phyloP scores from a whole-genome alignment of 2,113 vertebrate species.

The Phaethon lepturus region DNA sequence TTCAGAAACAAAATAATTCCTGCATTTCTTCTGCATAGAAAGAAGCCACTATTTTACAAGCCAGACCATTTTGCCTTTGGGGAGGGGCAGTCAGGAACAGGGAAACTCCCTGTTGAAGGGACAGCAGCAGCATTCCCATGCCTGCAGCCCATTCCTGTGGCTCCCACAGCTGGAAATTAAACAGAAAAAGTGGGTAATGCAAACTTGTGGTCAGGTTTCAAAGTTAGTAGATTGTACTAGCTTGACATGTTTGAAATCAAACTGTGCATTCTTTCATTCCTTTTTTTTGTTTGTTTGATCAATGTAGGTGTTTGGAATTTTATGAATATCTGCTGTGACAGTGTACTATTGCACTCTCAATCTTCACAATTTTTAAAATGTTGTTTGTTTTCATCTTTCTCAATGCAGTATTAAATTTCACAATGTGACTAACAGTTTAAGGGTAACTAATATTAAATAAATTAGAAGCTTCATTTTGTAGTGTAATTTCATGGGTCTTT shows the following conservation, averaged over 20 bases:
- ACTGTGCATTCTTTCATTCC: slow-evolving; percentile 35
- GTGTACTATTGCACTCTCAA: background rate
- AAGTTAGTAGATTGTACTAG: slow-evolving; percentile 1
- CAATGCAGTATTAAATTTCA: background rate
- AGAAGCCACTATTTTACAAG: slow-evolving; percentile 45
- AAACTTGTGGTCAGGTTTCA: slow-evolving; percentile 59
- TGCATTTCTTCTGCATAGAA: slow-evolving; percentile 30
- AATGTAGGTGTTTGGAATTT: slow-evolving; percentile 30
- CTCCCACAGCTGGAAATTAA: slow-evolving; percentile 67
- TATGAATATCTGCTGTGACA: background rate
- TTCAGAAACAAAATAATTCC: slow-evolving; percentile 13
- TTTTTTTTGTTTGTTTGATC: slow-evolving; percentile 63
- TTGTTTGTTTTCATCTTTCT: background rate
- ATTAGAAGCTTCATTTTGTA: background rate
- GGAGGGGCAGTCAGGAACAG: slow-evolving; percentile 44
- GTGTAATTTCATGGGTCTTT: background rate
- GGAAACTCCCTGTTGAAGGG: slow-evolving; percentile 48
- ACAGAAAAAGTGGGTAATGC: slow-evolving; percentile 58
- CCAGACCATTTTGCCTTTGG: slow-evolving; percentile 52
- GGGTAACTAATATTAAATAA: background rate
- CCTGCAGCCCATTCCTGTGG: slow-evolving; percentile 75
- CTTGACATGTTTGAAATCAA: slow-evolving; percentile 62
- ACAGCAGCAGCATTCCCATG: slow-evolving; percentile 60
- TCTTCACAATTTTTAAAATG: background rate
- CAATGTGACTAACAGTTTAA: background rate